A percentile compares a stretch with the other conserved stretches of the same genome.
Conservation (phyloP, 2,113 vertebrate genomes). For the Pogonocichla stellata region DNA sequence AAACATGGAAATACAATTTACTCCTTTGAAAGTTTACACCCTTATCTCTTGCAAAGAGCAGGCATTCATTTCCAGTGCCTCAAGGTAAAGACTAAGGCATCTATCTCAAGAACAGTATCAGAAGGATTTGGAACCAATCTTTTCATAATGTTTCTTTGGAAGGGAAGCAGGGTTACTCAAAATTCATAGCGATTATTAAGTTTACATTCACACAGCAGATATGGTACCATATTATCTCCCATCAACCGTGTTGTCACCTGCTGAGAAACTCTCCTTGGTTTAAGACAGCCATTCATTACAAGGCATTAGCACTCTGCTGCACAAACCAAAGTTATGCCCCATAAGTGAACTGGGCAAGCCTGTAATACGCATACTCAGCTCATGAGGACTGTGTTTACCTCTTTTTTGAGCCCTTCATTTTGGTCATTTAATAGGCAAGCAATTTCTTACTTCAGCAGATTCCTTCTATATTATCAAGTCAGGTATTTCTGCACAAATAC, state of each 20-base stretch:
- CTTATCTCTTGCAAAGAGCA: conserved; percentile 65
- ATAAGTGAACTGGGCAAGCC: conserved; percentile 2
- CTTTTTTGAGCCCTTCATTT: neutral
- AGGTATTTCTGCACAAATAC: conserved; percentile 19
- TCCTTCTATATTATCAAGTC: conserved; percentile 42
- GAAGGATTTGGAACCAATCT: conserved; percentile 72
- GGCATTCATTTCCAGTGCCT: conserved; percentile 55
- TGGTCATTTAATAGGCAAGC: conserved; percentile 47
- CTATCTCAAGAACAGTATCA: conserved; percentile 60
- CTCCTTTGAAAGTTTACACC: conserved; percentile 61
- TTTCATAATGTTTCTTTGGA: conserved; percentile 69
- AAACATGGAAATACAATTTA: conserved; percentile 74
- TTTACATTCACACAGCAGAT: conserved; percentile 62
- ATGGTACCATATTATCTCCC: neutral
- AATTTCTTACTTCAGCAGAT: conserved; percentile 61
- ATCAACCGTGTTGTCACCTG: conserved; percentile 12
- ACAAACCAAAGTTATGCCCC: conserved; percentile 32
- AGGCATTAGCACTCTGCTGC: conserved; percentile 19
- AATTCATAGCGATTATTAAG: conserved; percentile 75
- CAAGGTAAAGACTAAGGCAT: conserved; percentile 67
- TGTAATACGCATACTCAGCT: neutral
- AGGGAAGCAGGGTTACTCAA: conserved; percentile 64
- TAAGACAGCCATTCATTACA: conserved; percentile 45
- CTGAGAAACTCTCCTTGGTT: conserved; percentile 35
- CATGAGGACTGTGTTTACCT: neutral